Evolutionary conservation across 1,140 invertebrate genomes (phyloP), one percentile per base, ranked within the genome.

Genomic region (Drosophila nannoptera): DNA sequence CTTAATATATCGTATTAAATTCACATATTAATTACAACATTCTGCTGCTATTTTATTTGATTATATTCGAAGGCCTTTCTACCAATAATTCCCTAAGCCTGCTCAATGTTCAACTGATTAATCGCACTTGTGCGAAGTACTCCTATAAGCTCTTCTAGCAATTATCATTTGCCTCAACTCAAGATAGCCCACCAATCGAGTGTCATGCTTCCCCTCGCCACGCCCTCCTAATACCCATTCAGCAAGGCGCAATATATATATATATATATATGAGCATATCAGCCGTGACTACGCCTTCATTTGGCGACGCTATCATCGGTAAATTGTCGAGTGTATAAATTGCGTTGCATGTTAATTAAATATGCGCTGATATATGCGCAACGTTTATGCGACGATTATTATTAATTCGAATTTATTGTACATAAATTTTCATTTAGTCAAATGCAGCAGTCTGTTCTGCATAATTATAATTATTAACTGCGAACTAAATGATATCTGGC

Each of bases 301-400:
- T 22, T 43, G 36, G 33, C 29, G 54, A 35, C 33, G 12, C 50
- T 62, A 62, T 68, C 61, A 64, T 56, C 50, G 53, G 12, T 11
- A 50, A 50, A 63, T 63, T 63, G 42, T 58, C 52, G 54, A 12
- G 6, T 49, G 52, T 45, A 38, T 40, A 49, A 60, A 77, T 22
- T 73, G 56, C 77, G 73, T 54, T 59, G 73, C 66, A 77, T 68
- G 38, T 76, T 65, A 68, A 76, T 80, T 78, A 50, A 49, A 54
- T 62, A 63, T 46, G 12, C 14, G 40, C 43, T 45, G 48, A 14
- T 42, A 40, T 60, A 67, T 52, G 33, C 42, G 53, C 33, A 29
- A 14, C 32, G 22, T 36, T 65, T 58, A 56, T 50, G 45, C 45
- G 52, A 54, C 43, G 56, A 60, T 74, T 32, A 67, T 36, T 60